Evolutionary conservation across 2,888 invertebrate species (phyloP), one percentile per base, ranked within the genome.

Genomic region (Cephus rjabovi): DNA sequence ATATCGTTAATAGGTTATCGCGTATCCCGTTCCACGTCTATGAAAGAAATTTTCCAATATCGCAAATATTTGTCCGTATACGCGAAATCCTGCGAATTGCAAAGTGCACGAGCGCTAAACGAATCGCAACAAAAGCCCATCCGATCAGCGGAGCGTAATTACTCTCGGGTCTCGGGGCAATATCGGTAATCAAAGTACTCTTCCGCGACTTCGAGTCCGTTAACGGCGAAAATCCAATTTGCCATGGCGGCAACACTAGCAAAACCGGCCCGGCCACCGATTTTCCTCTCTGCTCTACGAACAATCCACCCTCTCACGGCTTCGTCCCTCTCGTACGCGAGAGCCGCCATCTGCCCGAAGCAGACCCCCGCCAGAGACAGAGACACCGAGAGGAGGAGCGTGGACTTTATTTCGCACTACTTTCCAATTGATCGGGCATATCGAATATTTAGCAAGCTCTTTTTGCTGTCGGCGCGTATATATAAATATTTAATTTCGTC

Each of bases 401-500:
- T 11, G 23, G 23, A 56, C 56, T 56, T 56, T 56, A 56, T 23
- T 56, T 23, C 56, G 1, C 56, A 23, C 56, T 23, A 56, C 23
- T 56, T 56, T 56, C 56, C 56, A 23, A 56, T 56, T 56, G 23
- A 56, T 56, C 56, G 9, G 56, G 23, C 56, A 23, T 56, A 56
- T 56, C 56, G 56, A 56, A 56, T 56, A 56, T 56, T 56, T 56
- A 56, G 56, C 56, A 15, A 56, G 56, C 56, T 23, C 56, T 9
- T 56, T 56, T 56, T 56, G 1, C 56, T 56, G 56, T 23, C 56
- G 23, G 56, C 56, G 56, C 23, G 56, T 56, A 35, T 74, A 35
- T 74, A 77, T 75, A 77, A 77, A 77, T 77, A 77, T 77, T 75
- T 40, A 69, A 77, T 77, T 77, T 40, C 73, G 80, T 73, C 77